Evolutionary conservation across 2,797 vertebrate species (phyloP), one percentile per base, ranked within the genome.

Genomic region (Tragelaphus oryx): DNA sequence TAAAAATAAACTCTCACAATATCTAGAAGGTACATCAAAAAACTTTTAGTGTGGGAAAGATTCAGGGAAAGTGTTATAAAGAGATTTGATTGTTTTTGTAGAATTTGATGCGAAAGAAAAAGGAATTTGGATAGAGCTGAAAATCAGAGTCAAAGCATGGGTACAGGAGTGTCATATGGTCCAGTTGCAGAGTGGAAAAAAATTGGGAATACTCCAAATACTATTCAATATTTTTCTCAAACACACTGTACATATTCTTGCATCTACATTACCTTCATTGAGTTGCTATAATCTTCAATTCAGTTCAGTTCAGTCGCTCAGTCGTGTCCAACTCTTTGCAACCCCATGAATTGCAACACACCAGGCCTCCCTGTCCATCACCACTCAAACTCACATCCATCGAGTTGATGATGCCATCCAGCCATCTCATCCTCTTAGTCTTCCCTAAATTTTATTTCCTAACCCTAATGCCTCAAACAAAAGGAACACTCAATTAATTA

Each of bases 311-410:
- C 54, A 55, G 20, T 55, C 8, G 1, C 54, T 55, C 54, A 55
- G 8, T 55, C 3, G 0, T 55, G 8, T 22, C 8, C 1, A 0
- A 22, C 20, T 55, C 20, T 55, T 55, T 55, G 20, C 3, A 3
- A 55, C 54, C 20, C 54, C 20, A 22, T 55, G 54, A 55, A 55
- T 55, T 3, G 3, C 8, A 55, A 20, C 54, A 55, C 20, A 3
- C 20, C 54, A 55, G 54, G 54, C 54, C 8, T 55, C 54, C 3
- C 54, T 55, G 54, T 22, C 3, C 54, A 55, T 55, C 20, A 55
- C 20, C 54, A 55, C 8, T 22, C 20, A 55, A 8, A 55, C 54
- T 55, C 54, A 55, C 0, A 0, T 55, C 54, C 20, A 55, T 55
- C 20, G 1, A 55, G 54, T 22, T 3, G 0, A 8, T 55, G 54